phyloP scores from a whole-genome alignment of 2,113 vertebrate species.

The Seriola dumerili region DNA sequence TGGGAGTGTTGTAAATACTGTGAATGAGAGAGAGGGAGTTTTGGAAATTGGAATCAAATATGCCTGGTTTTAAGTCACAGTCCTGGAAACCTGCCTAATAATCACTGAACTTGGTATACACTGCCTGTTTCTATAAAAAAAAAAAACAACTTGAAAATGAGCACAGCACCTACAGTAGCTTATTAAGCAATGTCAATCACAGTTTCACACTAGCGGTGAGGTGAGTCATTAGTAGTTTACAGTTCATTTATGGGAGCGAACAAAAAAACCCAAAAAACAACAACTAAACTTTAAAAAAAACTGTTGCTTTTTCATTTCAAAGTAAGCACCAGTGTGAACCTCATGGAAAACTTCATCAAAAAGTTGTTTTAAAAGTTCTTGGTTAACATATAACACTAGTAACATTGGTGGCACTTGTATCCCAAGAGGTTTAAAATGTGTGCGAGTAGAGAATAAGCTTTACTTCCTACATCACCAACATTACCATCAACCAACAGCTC shows the following conservation, averaged over 20 bases:
- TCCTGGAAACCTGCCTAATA: constrained; percentile 1
- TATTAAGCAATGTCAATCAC: constrained; percentile 21
- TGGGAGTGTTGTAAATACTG: constrained; percentile 24
- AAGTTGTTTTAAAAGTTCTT: neutral
- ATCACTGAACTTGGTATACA: constrained; percentile 19
- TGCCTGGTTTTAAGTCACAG: neutral
- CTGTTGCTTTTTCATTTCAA: constrained; percentile 25
- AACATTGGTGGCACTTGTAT: constrained; percentile 8
- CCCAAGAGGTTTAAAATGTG: constrained; percentile 29
- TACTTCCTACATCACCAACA: constrained; percentile 17
- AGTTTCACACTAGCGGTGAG: constrained; percentile 22
- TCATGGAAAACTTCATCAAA: constrained; percentile 37
- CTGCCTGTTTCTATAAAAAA: neutral
- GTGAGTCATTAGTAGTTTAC: constrained; percentile 36
- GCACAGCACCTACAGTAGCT: constrained; percentile 3
- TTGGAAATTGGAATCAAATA: constrained; percentile 19
- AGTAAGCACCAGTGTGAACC: constrained; percentile 13
- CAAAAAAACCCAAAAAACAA: neutral
- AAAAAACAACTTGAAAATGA: constrained; percentile 24
- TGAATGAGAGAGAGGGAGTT: neutral
- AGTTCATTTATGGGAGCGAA: constrained; percentile 23
- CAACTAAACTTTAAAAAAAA: neutral
- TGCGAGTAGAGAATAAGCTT: constrained; percentile 13
- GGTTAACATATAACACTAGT: constrained; percentile 35
- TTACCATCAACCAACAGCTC: constrained; percentile 37